Evolutionary conservation across 2,113 vertebrate species (phyloP).

Genomic region (Tauraco erythrolophus): DNA sequence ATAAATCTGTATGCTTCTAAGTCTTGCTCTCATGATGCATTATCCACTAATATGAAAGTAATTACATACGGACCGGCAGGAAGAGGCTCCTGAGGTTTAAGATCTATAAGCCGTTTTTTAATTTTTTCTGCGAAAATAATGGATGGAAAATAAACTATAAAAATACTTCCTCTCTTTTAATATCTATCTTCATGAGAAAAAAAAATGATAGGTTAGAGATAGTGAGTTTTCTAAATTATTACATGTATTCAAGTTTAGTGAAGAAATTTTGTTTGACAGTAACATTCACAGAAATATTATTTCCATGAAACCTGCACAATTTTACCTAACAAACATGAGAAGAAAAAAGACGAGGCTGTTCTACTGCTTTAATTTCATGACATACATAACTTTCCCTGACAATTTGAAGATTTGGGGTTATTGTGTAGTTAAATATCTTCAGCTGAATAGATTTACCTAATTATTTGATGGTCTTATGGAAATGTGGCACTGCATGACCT

Average conservation of each 20-base stretch:
- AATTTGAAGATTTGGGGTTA: neutral
- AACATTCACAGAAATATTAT: slow-evolving; percentile 35
- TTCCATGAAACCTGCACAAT: slow-evolving; percentile 9
- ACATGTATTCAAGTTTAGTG: neutral
- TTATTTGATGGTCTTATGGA: neutral
- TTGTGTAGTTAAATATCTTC: neutral
- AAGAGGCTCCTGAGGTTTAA: slow-evolving; percentile 42
- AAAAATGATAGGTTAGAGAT: slow-evolving; percentile 34
- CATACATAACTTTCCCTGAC: neutral
- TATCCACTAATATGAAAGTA: slow-evolving; percentile 16
- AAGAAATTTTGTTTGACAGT: slow-evolving; percentile 13
- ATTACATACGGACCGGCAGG: slow-evolving; percentile 27
- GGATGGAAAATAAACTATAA: slow-evolving; percentile 5
- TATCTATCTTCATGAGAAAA: slow-evolving; percentile 25
- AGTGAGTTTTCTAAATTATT: slow-evolving; percentile 41
- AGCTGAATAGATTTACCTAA: neutral
- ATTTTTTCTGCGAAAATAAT: slow-evolving; percentile 26
- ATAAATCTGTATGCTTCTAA: neutral
- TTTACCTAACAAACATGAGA: slow-evolving; percentile 13
- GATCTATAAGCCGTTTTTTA: slow-evolving; percentile 39
- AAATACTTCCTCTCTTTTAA: slow-evolving; percentile 1
- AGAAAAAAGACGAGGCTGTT: neutral
- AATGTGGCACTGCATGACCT: neutral
- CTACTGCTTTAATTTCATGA: neutral
- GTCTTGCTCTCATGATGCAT: neutral